phyloP scores from a whole-genome alignment of 2,888 invertebrate genomes.

The Aphidius colemani region DNA sequence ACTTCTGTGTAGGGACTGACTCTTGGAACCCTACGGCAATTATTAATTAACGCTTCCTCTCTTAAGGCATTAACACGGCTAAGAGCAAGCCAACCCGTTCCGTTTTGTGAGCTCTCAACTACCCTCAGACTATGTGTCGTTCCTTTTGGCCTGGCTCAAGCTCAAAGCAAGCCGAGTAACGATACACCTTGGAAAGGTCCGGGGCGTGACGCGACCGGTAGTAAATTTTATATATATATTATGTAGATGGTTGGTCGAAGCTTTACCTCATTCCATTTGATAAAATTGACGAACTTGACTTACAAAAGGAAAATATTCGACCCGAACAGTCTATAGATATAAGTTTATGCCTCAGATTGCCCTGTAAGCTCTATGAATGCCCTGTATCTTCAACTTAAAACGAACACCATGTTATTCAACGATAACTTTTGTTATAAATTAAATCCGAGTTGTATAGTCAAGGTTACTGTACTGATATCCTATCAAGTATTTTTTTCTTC shows the following conservation, averaged over 20 bases:
- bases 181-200: constrained; percentile 51
- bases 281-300: constrained; percentile 20
- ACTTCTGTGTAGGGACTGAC: constrained; percentile 18
- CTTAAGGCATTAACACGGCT: constrained; percentile 59
- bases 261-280: constrained; percentile 15
- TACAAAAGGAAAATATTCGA: constrained; percentile 21
- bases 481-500: no score
- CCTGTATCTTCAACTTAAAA: no score
- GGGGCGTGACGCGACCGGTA: constrained; percentile 11
- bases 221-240: constrained; percentile 10
- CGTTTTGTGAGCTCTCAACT: constrained; percentile 24
- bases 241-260: constrained; percentile 12
- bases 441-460: no score
- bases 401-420: no score
- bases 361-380: no score
- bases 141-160: constrained; percentile 37
- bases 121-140: constrained; percentile 27
- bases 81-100: constrained; percentile 45
- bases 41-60: constrained; percentile 60
- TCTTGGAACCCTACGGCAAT: constrained; percentile 53
- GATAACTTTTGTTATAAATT: no score
- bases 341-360: no score
- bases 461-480: no score
- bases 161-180: constrained; percentile 56
- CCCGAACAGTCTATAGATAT: background rate